These are phyloP conservation scores for Orientallactaga sibirica DNA, from an alignment of 2,797 vertebrate genomes.

Conservation along the genomic window DNA sequence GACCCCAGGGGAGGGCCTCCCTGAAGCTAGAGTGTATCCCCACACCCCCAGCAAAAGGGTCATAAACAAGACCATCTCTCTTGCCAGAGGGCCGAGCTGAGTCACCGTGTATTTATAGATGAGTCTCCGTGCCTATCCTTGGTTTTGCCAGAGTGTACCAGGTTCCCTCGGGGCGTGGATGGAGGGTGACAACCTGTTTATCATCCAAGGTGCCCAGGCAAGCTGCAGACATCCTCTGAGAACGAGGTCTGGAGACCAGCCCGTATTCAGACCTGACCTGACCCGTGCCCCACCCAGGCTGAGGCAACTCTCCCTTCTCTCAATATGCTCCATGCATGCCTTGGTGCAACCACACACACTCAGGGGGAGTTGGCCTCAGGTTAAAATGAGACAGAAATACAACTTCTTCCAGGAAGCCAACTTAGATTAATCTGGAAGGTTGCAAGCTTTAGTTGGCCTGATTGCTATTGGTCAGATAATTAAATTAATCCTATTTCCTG, in stretches of 20 bases:
- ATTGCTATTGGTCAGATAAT: neutral
- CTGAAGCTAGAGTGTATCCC: neutral
- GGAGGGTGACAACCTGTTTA: conserved; percentile 85
- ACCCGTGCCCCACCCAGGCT: conserved; percentile 15
- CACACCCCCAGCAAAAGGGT: neutral
- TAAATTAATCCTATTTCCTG: neutral
- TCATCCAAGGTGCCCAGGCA: conserved; percentile 74
- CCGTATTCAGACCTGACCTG: conserved; percentile 69
- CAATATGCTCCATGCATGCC: accelerated
- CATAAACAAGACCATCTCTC: conserved; percentile 63
- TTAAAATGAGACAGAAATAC: conserved; percentile 8
- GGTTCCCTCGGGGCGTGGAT: conserved; percentile 58
- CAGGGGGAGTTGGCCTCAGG: neutral
- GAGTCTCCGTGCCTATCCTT: neutral
- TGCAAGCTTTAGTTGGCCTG: neutral
- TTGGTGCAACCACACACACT: neutral
- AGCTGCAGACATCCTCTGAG: conserved; percentile 66
- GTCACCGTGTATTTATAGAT: conserved; percentile 80
- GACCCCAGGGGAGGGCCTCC: neutral
- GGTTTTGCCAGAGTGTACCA: conserved; percentile 78
- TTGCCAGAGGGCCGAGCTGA: conserved; percentile 6
- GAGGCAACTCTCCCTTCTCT: neutral
- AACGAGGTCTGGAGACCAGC: conserved; percentile 69
- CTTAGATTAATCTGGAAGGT: conserved; percentile 11
- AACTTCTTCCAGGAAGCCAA: conserved; percentile 51